phyloP scores from a whole-genome alignment of 37 sponge, comb jelly and placozoan genomes.

The Oscarella lobularis region DNA sequence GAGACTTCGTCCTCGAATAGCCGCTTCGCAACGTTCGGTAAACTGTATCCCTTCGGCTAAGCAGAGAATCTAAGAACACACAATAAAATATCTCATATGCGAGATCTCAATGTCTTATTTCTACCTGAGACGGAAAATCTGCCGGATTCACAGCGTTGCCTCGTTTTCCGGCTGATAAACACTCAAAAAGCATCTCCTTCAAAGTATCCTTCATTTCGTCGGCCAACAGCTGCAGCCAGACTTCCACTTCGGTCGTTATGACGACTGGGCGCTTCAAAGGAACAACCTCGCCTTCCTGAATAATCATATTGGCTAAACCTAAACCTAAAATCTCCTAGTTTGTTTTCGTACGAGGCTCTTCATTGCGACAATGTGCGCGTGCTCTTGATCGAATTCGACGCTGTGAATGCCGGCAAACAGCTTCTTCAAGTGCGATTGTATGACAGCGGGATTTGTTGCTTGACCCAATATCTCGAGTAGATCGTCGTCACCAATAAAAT shows the following conservation, averaged over 20 bases:
- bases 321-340: neutral
- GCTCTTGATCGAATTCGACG: conserved; percentile 54
- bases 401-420: conserved; percentile 95
- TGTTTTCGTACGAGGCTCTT: conserved; percentile 18
- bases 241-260: conserved; percentile 66
- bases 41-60: conserved; percentile 81
- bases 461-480: conserved; percentile 98
- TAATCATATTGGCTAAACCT: neutral
- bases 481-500: conserved; percentile 98
- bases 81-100: neutral
- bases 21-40: conserved; percentile 89
- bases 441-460: conserved; percentile 80
- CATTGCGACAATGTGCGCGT: conserved; percentile 59
- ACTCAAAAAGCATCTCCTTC: conserved; percentile 46
- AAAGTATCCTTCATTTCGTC: conserved; percentile 87
- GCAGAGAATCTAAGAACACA: conserved; percentile 50
- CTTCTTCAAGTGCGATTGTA: conserved; percentile 95
- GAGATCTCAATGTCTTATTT: neutral
- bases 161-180: conserved; percentile 34
- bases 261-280: conserved; percentile 42
- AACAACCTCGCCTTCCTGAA: conserved; percentile 86
- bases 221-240: conserved; percentile 71
- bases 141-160: conserved; percentile 42
- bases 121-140: conserved; percentile 76
- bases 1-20: conserved; percentile 45